Evolutionary conservation across 92 coral and sea anemone genomes (phyloP).

Genomic region (Scolanthus callimorphus): DNA sequence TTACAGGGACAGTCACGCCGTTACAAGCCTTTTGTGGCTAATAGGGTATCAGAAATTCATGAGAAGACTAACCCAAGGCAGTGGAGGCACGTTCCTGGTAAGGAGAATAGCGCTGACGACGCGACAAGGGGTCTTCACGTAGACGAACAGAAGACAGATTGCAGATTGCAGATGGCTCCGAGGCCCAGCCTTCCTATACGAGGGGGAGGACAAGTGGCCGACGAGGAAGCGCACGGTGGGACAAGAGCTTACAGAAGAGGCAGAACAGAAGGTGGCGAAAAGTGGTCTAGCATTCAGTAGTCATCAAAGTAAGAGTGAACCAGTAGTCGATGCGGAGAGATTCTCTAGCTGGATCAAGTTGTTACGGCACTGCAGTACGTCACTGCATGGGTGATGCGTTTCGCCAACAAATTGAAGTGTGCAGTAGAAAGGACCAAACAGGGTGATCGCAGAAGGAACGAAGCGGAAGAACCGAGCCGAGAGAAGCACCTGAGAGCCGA

Average conservation of each 20-base stretch:
- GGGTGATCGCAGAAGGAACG: background rate
- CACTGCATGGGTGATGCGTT: background rate
- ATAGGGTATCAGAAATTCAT: too few species aligned
- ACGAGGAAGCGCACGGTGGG: too few species aligned
- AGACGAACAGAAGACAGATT: conserved; percentile 3
- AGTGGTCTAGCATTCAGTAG: background rate
- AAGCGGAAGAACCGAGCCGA: background rate
- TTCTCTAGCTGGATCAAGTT: conserved; percentile 1
- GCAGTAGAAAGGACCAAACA: background rate
- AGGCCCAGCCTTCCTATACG: conserved; percentile 20
- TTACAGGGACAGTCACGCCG: too few species aligned
- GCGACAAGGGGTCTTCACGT: conserved; percentile 32
- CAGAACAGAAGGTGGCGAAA: conserved; percentile 11
- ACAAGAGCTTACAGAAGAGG: conserved; percentile 8
- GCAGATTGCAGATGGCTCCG: conserved; percentile 13
- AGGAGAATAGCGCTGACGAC: conserved; percentile 29
- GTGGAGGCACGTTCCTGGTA: conserved; percentile 41
- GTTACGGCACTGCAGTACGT: too few species aligned
- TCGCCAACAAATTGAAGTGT: background rate
- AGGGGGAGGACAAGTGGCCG: conserved; percentile 14
- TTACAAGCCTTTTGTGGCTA: too few species aligned
- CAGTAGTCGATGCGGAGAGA: background rate
- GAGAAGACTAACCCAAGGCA: conserved; percentile 27
- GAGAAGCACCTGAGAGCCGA: background rate
- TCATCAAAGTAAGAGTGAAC: background rate